Evolutionary conservation across 2,797 vertebrate genomes (phyloP).

Genomic region (Chelon labrosus): DNA sequence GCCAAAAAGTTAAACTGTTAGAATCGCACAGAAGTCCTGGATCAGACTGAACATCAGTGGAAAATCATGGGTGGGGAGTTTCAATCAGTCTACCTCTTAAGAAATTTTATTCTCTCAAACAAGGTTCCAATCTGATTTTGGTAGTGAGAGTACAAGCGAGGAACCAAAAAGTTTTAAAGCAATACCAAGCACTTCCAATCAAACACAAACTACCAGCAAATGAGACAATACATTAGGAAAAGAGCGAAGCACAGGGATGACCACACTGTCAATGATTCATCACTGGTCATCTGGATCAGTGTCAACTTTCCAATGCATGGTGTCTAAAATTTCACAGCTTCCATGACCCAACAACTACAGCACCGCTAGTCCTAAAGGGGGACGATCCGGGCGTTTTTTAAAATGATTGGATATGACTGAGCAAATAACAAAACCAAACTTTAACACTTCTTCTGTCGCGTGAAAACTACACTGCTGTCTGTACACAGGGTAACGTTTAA

Average conservation of each 20-base stretch:
- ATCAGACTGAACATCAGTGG: slow-evolving; percentile 32
- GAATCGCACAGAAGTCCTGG: slow-evolving; percentile 38
- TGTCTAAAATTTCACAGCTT: slow-evolving; percentile 65
- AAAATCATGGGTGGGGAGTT: slow-evolving; percentile 42
- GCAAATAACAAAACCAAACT: too few relatives aligned
- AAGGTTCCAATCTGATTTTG: slow-evolving; percentile 41
- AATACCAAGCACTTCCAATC: slow-evolving; percentile 57
- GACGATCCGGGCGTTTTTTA: too few relatives aligned
- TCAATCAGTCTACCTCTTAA: slow-evolving; percentile 32
- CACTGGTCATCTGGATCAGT: slow-evolving; percentile 64
- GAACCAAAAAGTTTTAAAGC: slow-evolving; percentile 44
- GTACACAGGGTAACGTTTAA: too few relatives aligned
- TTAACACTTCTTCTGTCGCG: too few relatives aligned
- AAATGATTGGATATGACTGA: too few relatives aligned
- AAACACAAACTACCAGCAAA: slow-evolving; percentile 69
- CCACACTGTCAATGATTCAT: slow-evolving; percentile 77
- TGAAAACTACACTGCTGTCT: too few relatives aligned
- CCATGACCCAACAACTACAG: slow-evolving; percentile 26
- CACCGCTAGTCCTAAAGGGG: slow-evolving; percentile 31
- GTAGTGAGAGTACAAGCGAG: slow-evolving; percentile 25
- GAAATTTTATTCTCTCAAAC: slow-evolving; percentile 40
- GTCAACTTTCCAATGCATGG: slow-evolving; percentile 50
- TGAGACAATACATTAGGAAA: slow-evolving; percentile 62
- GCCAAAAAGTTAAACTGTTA: slow-evolving; percentile 7
- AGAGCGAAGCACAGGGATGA: slow-evolving; percentile 67